These are phyloP conservation scores for Neotoxoptera formosana DNA, from an alignment of 1,140 invertebrate genomes.

Conservation along the genomic window DNA sequence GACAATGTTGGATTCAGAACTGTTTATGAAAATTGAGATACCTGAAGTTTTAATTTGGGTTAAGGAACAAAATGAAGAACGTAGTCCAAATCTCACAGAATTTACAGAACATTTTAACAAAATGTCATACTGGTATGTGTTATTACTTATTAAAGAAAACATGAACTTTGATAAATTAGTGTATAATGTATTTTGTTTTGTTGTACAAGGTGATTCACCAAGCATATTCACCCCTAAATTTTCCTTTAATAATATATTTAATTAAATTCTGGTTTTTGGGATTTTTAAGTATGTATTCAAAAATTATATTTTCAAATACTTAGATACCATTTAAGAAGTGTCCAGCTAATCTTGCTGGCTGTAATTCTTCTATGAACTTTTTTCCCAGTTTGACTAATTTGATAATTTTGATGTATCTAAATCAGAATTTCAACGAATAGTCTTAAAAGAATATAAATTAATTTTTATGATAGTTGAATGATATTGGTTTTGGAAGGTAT, in stretches of 20 bases:
- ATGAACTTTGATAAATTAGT: background rate
- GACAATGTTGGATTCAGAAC: constrained; percentile 93
- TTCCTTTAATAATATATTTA: background rate
- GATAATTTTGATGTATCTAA: background rate
- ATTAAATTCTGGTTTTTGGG: background rate
- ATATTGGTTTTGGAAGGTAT: background rate
- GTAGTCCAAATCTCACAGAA: constrained; percentile 92
- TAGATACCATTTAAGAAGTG: background rate
- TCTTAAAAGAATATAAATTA: background rate
- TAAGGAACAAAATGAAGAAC: constrained; percentile 95
- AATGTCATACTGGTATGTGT: constrained; percentile 92
- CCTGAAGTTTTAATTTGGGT: constrained; percentile 97
- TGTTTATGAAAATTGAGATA: constrained; percentile 97
- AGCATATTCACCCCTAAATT: background rate
- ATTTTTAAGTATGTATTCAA: background rate
- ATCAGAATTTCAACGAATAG: background rate
- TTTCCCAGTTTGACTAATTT: background rate
- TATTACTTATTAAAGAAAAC: background rate
- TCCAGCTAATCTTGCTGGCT: background rate
- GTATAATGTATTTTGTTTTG: background rate
- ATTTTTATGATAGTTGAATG: background rate
- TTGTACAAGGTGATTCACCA: background rate
- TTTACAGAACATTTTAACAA: constrained; percentile 99
- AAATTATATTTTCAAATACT: background rate
- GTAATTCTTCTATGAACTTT: too few relatives aligned